Conservation (phyloP, 2,888 invertebrate genomes). For the Polia nebulosa region DNA sequence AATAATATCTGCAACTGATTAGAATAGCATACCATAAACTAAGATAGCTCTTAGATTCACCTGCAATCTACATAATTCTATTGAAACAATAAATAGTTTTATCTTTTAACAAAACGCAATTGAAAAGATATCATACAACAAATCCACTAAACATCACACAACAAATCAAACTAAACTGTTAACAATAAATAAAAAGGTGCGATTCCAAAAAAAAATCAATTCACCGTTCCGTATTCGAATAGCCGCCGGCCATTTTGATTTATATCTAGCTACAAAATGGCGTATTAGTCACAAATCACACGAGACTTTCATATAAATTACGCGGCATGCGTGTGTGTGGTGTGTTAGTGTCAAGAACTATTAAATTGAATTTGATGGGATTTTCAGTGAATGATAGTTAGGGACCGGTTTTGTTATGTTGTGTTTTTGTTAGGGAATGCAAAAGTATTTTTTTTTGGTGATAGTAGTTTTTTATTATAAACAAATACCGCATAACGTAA, state of each 20-base stretch:
- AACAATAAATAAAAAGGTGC: constrained; percentile 50
- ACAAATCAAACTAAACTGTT: constrained; percentile 54
- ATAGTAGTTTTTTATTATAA: background rate
- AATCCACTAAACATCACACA: constrained; percentile 17
- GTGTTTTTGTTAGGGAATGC: background rate
- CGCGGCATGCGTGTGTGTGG: constrained; percentile 41
- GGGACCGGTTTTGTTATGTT: background rate
- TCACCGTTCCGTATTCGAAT: constrained; percentile 59
- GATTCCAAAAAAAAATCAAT: constrained; percentile 66
- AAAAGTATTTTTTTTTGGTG: background rate
- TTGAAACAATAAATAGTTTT: background rate
- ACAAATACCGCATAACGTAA: too few relatives aligned
- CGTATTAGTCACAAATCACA: constrained; percentile 62
- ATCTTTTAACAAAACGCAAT: background rate
- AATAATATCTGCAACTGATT: background rate
- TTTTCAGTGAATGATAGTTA: constrained; percentile 27
- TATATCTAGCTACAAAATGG: constrained; percentile 67
- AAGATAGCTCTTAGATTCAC: background rate
- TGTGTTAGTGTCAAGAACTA: constrained; percentile 49
- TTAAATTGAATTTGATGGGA: constrained; percentile 54
- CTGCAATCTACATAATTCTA: too few relatives aligned
- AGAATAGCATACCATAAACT: background rate
- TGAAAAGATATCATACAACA: constrained; percentile 23
- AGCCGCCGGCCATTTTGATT: constrained; percentile 70
- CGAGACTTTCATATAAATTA: constrained; percentile 47